Evolutionary conservation across 2,797 vertebrate species (phyloP).

Genomic region (Microcaecilia unicolor): DNA sequence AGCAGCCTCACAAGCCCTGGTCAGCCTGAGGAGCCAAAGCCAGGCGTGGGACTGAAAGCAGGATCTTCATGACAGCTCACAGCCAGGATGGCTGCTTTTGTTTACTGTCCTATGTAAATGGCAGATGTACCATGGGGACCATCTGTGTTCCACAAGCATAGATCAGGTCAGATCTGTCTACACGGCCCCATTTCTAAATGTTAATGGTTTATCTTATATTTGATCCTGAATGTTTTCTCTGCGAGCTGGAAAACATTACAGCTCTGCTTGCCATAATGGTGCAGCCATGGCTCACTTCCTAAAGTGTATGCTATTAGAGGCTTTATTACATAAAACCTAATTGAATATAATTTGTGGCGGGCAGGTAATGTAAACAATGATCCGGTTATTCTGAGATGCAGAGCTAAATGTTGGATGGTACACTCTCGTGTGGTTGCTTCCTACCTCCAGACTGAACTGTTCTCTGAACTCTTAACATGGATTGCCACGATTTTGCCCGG

Average conservation of each 20-base stretch:
- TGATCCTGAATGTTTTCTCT: conserved; percentile 9
- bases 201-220: background rate
- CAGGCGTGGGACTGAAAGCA: too few relatives aligned
- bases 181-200: too few relatives aligned
- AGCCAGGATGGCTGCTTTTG: too few relatives aligned
- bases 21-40: too few relatives aligned
- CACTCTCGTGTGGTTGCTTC: background rate
- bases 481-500: conserved; percentile 34
- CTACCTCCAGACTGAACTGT: conserved; percentile 1
- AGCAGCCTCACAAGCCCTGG: too few relatives aligned
- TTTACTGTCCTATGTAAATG: too few relatives aligned
- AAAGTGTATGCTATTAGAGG: conserved; percentile 46
- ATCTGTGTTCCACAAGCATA: too few relatives aligned
- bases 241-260: conserved; percentile 9
- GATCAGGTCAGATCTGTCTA: too few relatives aligned
- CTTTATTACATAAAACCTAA: conserved; percentile 15
- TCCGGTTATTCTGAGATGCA: conserved; percentile 12
- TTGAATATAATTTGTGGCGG: conserved; percentile 27
- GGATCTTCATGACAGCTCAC: too few relatives aligned
- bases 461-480: conserved; percentile 25
- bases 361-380: conserved; percentile 6
- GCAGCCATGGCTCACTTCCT: conserved; percentile 18
- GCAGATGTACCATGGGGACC: too few relatives aligned
- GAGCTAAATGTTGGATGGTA: conserved; percentile 8
- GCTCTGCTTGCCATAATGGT: conserved; percentile 28